phyloP scores from a whole-genome alignment of 2,797 vertebrate species.

The Peromyscus nudipes region DNA sequence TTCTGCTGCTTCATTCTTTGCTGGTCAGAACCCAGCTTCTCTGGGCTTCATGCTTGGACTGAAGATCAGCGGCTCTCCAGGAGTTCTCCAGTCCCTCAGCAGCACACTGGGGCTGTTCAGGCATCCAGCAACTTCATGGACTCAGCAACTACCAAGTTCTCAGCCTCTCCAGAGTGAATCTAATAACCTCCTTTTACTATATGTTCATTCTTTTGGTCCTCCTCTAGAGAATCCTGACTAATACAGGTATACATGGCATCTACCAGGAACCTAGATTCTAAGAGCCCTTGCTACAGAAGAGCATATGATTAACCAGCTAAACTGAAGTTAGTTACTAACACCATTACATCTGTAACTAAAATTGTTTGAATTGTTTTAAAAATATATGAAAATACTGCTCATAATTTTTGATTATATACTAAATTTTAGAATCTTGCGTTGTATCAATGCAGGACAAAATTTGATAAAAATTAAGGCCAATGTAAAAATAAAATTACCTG shows the following conservation, averaged over 20 bases:
- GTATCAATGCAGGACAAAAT: conserved; percentile 21
- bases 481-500: conserved; percentile 74
- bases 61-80: background rate
- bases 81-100: background rate
- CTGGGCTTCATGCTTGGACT: background rate
- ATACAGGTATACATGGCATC: background rate
- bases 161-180: background rate
- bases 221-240: no score
- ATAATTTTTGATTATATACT: background rate
- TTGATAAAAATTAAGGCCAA: conserved; percentile 62
- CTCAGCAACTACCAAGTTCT: background rate
- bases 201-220: background rate
- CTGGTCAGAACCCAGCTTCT: background rate
- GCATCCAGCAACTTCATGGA: background rate
- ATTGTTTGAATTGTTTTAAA: background rate
- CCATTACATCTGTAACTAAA: background rate
- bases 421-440: conserved; percentile 9
- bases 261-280: background rate
- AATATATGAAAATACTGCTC: background rate
- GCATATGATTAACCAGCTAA: background rate
- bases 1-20: background rate
- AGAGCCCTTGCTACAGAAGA: background rate
- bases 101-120: background rate
- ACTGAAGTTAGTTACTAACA: background rate
- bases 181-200: no score